These are phyloP conservation scores for Arvicanthis niloticus DNA, from an alignment of 2,113 vertebrate species.

Conservation along the genomic window DNA sequence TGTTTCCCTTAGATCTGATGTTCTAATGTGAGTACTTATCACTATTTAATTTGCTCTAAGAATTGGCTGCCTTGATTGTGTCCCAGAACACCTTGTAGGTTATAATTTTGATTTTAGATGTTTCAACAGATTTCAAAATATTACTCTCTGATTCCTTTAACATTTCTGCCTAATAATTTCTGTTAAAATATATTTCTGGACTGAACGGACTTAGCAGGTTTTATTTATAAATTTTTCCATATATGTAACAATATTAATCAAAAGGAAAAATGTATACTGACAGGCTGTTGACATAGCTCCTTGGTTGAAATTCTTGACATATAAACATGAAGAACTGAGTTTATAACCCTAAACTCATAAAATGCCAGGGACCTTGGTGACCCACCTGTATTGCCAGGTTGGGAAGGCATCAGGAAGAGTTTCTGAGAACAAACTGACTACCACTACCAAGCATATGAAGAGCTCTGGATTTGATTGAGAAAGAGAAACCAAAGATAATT, in stretches of 20 bases:
- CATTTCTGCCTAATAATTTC: background rate
- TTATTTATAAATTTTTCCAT: background rate
- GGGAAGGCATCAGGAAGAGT: background rate
- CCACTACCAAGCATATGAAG: too few species aligned
- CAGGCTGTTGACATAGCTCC: too few species aligned
- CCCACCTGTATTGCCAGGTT: background rate
- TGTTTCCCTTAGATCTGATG: background rate
- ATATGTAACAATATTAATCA: background rate
- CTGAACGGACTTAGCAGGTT: background rate
- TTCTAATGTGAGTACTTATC: too few species aligned
- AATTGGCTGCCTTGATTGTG: background rate
- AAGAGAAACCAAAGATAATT: background rate
- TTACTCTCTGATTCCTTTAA: too few species aligned
- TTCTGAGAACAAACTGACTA: background rate
- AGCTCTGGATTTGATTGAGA: background rate
- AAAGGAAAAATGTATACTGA: background rate
- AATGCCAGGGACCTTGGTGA: background rate
- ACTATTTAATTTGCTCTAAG: background rate
- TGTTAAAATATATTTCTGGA: background rate
- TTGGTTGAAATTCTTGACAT: background rate
- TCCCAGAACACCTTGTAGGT: background rate
- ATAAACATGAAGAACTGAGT: background rate
- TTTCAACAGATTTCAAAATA: background rate
- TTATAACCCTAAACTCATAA: background rate
- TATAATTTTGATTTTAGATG: background rate